Evolutionary conservation across 2,888 invertebrate genomes (phyloP), one percentile per base, ranked within the genome.

Genomic region (Unio delphinus): DNA sequence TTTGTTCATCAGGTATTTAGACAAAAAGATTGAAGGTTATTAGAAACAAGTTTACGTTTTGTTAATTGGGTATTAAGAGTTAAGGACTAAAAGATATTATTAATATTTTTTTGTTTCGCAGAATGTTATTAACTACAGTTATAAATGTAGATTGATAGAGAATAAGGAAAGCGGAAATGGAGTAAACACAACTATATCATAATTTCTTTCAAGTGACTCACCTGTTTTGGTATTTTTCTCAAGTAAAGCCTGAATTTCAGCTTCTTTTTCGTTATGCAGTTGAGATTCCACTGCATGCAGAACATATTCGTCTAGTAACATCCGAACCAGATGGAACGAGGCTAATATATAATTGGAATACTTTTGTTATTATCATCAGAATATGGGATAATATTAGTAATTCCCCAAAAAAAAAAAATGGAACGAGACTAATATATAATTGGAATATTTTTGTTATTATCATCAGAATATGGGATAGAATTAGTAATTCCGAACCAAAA

Each of bases 241-340:
- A n/a, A 90, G 65, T 15, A 84, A 66, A 3, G 78, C 73, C 68
- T 89, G 87, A 56, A 89, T 76, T 69, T 88, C 88, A 11, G 81
- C 74, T 62, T 90, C 89, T 71, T 88, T 85, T 68, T 89, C 89
- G 59, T 83, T 77, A 71, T 88, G 84, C 54, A 89, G 75, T 70
- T 89, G 89, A 54, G 86, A 85, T 76, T 90, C 90, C 15, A 90
- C 86, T 0, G 89, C 89, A 69, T 90, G 71, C 57, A 90, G 75
- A 18, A 90, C 87, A 68, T 90, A 90, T 76, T 90, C 90, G 71
- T 90, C 89, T 55, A 90, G 72, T 61, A 90, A 73, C 84, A 89
- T 86, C 15, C 88, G 84, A n/a, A 90, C 86, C 68, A 90, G 73
- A 72, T 90, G 90, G 69, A 90, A 87, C 0, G 90, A 88, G n/a